Percentiles rank a stretch among this genome's conserved stretches.
These are phyloP conservation scores for Grammomys surdaster DNA, from an alignment of 2,113 vertebrate genomes.

Conservation along the genomic window DNA sequence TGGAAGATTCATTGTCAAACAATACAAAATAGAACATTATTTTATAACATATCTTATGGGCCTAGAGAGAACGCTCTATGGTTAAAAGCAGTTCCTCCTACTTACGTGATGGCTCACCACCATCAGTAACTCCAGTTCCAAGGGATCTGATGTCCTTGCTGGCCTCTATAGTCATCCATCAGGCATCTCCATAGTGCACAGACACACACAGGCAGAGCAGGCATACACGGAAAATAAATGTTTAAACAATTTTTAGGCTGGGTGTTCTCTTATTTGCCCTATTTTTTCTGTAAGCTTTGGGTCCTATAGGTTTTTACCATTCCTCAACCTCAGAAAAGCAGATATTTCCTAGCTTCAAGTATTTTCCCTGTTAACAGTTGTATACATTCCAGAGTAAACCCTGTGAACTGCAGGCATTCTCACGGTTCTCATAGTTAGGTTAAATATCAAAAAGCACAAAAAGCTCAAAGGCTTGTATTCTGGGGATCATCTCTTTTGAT, in stretches of 20 bases:
- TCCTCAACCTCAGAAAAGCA: conserved; percentile 17
- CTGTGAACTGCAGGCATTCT: neutral
- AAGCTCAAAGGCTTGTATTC: conserved; percentile 26
- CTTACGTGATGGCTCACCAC: too few relatives aligned
- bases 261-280: conserved; percentile 9
- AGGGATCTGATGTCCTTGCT: neutral
- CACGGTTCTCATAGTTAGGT: neutral
- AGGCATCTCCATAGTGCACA: too few relatives aligned
- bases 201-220: too few relatives aligned
- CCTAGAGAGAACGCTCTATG: neutral
- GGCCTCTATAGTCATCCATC: too few relatives aligned
- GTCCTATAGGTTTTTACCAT: neutral
- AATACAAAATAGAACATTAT: neutral
- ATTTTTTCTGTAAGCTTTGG: conserved; percentile 59
- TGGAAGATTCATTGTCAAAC: neutral
- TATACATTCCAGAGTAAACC: conserved; percentile 10
- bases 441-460: conserved; percentile 54
- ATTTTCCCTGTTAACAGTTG: conserved; percentile 38
- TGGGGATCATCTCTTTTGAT: neutral
- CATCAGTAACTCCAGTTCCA: neutral
- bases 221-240: neutral
- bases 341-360: neutral
- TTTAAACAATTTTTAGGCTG: neutral
- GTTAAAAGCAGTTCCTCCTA: neutral
- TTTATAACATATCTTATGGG: neutral